Evolutionary conservation across 23 tunicate species (phyloP).

Genomic region (Trididemnum clinides): DNA sequence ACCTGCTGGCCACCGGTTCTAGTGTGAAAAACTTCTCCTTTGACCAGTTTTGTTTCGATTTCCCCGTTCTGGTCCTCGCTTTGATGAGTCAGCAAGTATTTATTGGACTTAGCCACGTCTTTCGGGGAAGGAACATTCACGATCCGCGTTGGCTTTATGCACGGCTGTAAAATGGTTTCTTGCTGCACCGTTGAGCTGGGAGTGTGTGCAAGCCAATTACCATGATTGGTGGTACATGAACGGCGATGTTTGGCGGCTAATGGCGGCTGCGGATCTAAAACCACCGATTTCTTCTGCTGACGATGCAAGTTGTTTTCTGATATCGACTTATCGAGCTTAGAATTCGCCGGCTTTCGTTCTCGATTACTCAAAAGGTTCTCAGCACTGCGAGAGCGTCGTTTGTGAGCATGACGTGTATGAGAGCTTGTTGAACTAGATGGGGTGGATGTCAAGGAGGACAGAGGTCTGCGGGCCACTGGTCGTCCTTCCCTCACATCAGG

Average conservation of each 20-base stretch:
- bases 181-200: constrained; percentile 80
- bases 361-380: constrained; percentile 58
- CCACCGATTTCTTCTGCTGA: constrained; percentile 17
- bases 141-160: constrained; percentile 63
- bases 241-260: constrained; percentile 77
- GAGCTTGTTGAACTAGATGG: neutral
- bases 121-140: constrained; percentile 92
- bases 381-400: constrained; percentile 80
- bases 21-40: constrained; percentile 79
- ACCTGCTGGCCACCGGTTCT: constrained; percentile 98
- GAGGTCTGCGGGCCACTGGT: constrained; percentile 34
- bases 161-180: constrained; percentile 89
- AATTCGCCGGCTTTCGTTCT: constrained; percentile 33
- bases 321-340: constrained; percentile 43
- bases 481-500: constrained; percentile 54
- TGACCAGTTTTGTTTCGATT: constrained; percentile 91
- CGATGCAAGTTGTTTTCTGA: constrained; percentile 62
- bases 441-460: constrained; percentile 36
- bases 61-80: constrained; percentile 75
- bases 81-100: constrained; percentile 95
- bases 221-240: constrained; percentile 54
- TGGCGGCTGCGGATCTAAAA: constrained; percentile 1
- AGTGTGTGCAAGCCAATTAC: constrained; percentile 90
- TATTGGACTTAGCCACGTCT: constrained; percentile 77
- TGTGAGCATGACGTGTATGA: constrained; percentile 29